phyloP scores from a whole-genome alignment of 1,140 invertebrate genomes.

The Potamilus streckersoni region DNA sequence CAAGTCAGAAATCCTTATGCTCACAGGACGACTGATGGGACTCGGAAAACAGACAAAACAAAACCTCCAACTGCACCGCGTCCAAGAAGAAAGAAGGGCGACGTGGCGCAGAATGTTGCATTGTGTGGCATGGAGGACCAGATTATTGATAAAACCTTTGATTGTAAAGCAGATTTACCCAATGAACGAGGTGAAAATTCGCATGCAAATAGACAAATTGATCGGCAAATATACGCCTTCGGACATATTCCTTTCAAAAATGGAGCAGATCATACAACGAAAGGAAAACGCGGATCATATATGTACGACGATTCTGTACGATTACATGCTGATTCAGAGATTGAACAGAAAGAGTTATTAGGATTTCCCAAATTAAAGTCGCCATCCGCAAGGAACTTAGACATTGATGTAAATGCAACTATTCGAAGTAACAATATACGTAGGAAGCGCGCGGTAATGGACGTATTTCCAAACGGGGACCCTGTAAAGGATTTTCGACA shows the following conservation, averaged over 20 bases:
- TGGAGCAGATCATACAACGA: too few relatives aligned
- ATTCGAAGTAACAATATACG: slow-evolving; percentile 56
- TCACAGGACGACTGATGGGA: slow-evolving; percentile 23
- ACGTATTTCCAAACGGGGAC: slow-evolving; percentile 48
- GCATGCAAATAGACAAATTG: slow-evolving; percentile 1
- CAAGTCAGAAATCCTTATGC: slow-evolving; percentile 32
- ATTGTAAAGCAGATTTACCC: not conserved
- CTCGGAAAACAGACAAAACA: slow-evolving; percentile 29
- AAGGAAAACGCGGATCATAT: too few relatives aligned
- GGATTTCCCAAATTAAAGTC: slow-evolving; percentile 33
- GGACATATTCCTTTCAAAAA: not conserved
- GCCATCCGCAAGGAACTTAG: slow-evolving; percentile 42
- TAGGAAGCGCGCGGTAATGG: slow-evolving; percentile 43
- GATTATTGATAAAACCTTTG: slow-evolving; percentile 16
- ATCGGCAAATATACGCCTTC: not conserved
- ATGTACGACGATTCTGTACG: slow-evolving; percentile 1
- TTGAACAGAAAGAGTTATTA: slow-evolving; percentile 31
- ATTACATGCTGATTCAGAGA: slow-evolving; percentile 36
- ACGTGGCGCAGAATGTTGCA: not conserved
- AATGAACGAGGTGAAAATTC: not conserved
- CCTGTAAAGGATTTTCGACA: slow-evolving; percentile 43
- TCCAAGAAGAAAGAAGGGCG: slow-evolving; percentile 37
- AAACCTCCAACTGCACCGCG: slow-evolving; percentile 45
- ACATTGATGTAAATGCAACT: slow-evolving; percentile 54
- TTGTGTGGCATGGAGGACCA: not conserved